A percentile compares a stretch with the other conserved stretches of the same genome.
phyloP scores from a whole-genome alignment of 2,113 vertebrate genomes.

The Coregonus clupeaformis region DNA sequence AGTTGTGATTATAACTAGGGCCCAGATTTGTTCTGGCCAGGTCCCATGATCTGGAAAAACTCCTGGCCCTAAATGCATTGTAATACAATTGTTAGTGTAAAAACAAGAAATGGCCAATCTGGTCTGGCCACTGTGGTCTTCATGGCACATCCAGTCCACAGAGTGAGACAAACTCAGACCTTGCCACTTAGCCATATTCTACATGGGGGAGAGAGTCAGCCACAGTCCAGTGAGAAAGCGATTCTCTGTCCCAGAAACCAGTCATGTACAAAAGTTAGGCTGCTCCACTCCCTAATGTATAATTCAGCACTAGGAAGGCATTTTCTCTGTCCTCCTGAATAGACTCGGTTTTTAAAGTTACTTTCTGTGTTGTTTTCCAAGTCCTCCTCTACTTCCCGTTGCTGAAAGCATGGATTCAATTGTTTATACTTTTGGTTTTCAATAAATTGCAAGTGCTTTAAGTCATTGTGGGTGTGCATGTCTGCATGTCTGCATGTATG shows the following conservation, averaged over 20 bases:
- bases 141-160: neutral
- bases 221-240: neutral
- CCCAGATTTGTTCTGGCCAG: too few relatives aligned
- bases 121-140: neutral
- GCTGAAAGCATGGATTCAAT: neutral
- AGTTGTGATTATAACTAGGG: too few relatives aligned
- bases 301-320: constrained; percentile 1
- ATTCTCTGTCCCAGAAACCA: constrained; percentile 1
- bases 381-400: neutral
- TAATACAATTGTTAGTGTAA: too few relatives aligned
- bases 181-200: neutral
- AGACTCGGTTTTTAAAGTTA: neutral
- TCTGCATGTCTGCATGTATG: neutral
- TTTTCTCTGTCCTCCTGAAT: neutral
- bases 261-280: neutral
- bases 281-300: neutral
- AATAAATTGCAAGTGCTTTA: neutral
- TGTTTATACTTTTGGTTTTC: neutral
- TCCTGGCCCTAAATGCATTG: neutral
- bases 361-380: neutral
- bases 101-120: neutral
- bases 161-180: neutral
- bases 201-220: neutral
- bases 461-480: neutral
- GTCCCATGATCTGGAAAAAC: neutral